These are phyloP conservation scores for Coreius guichenoti DNA, from an alignment of 2,797 vertebrate species.

Conservation along the genomic window DNA sequence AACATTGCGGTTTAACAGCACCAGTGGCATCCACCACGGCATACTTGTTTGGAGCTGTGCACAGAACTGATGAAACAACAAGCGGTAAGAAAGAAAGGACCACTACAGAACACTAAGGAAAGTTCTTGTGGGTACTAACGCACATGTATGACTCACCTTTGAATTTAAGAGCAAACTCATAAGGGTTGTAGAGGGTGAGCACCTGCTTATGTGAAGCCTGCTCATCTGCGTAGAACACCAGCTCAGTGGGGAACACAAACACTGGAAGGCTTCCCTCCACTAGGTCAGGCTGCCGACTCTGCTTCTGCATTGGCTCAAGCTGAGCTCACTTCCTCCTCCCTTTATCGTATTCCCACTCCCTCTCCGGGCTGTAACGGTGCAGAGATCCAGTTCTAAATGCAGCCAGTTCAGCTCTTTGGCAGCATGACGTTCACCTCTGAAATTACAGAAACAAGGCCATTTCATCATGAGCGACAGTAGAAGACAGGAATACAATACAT, in stretches of 20 bases:
- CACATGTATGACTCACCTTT: constrained; percentile 88
- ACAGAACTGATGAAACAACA: constrained; percentile 85
- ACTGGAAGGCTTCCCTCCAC: constrained; percentile 99
- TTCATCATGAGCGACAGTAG: not conserved
- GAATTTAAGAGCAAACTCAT: constrained; percentile 99
- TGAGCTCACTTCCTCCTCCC: constrained; percentile 79
- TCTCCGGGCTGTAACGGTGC: constrained; percentile 58
- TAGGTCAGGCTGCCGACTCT: constrained; percentile 96
- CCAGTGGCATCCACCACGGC: constrained; percentile 94
- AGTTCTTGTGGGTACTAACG: not conserved
- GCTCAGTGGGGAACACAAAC: constrained; percentile 98
- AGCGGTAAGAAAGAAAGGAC: constrained; percentile 7
- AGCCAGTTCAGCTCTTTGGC: constrained; percentile 69
- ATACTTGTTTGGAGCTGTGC: constrained; percentile 98
- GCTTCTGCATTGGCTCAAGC: constrained; percentile 97
- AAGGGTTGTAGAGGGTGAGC: constrained; percentile 99
- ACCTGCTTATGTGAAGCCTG: constrained; percentile 98
- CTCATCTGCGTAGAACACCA: constrained; percentile 98
- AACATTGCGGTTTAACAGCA: constrained; percentile 97
- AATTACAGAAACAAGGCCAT: not conserved
- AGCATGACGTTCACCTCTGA: constrained; percentile 64
- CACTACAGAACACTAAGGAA: not conserved
- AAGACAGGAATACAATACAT: not conserved
- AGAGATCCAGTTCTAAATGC: constrained; percentile 60
- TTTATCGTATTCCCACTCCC: constrained; percentile 74